Conservation (phyloP, 2,113 vertebrate species). For the Ophthalmolycus amberensis region DNA sequence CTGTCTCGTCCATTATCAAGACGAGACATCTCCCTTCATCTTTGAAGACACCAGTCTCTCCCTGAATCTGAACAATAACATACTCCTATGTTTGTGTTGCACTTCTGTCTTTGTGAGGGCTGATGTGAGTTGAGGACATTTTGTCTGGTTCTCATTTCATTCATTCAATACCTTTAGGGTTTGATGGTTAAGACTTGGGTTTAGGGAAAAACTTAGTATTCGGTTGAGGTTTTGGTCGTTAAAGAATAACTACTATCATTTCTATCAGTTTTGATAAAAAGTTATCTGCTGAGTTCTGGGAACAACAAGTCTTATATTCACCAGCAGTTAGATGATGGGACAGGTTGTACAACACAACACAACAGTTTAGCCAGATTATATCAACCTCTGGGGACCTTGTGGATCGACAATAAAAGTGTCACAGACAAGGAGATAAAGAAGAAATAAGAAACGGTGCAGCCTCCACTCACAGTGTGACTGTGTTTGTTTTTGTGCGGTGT, state of each 20-base stretch:
- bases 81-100: not conserved
- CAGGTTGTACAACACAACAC: not conserved
- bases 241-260: not conserved
- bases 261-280: not conserved
- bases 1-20: conserved; percentile 30
- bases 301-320: not conserved
- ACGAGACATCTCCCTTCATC: conserved; percentile 16
- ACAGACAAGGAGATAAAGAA: conserved; percentile 16
- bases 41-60: not conserved
- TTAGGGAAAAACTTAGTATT: not conserved
- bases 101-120: conserved; percentile 51
- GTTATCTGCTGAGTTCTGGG: not conserved
- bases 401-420: not conserved
- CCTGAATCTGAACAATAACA: not conserved
- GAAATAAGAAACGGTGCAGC: not conserved
- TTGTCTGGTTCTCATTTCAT: not conserved
- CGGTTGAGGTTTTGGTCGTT: not conserved
- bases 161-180: not conserved
- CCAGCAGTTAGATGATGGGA: not conserved
- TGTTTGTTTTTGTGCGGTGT: conserved; percentile 2
- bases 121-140: not conserved
- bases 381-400: not conserved
- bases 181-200: not conserved
- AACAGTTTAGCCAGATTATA: not conserved
- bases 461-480: conserved; percentile 1